Percentiles rank a stretch among this genome's conserved stretches.
These are phyloP conservation scores for Protobothrops flavoviridis DNA, from an alignment of 2,113 vertebrate genomes.

Conservation along the genomic window DNA sequence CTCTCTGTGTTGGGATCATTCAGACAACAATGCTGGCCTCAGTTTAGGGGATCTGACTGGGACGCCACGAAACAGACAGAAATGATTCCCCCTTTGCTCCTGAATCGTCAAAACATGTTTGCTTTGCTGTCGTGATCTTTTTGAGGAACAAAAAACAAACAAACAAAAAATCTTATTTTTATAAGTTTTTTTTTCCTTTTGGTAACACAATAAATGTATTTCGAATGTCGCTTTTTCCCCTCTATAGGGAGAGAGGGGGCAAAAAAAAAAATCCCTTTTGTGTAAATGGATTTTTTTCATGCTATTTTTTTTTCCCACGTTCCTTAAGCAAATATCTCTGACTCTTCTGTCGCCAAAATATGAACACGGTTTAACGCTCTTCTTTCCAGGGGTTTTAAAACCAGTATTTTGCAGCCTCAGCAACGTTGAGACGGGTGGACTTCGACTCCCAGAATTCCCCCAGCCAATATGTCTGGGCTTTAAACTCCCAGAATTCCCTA, in stretches of 20 bases:
- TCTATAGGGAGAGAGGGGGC: not conserved
- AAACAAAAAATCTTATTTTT: conserved; percentile 57
- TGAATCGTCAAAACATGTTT: conserved; percentile 55
- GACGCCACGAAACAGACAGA: not conserved
- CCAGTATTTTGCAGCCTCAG: not conserved
- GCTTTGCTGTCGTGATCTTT: conserved; percentile 54
- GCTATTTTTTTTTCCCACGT: no score
- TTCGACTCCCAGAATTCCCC: not conserved
- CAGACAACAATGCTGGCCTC: not conserved
- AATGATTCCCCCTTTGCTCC: not conserved
- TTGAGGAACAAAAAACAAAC: conserved; percentile 42
- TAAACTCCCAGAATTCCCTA: not conserved
- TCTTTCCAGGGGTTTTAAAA: not conserved
- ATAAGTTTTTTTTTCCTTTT: conserved; percentile 50
- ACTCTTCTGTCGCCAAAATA: not conserved
- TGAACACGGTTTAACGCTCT: not conserved
- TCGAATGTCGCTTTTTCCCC: not conserved
- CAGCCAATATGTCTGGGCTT: no score
- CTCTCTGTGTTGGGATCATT: not conserved
- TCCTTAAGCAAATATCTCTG: not conserved
- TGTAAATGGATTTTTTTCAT: not conserved
- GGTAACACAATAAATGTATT: conserved; percentile 66
- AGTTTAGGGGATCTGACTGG: not conserved
- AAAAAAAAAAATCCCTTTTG: not conserved
- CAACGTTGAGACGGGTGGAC: not conserved